Evolutionary conservation across 1,140 invertebrate genomes (phyloP).

Genomic region (Drosophila ohnishii): DNA sequence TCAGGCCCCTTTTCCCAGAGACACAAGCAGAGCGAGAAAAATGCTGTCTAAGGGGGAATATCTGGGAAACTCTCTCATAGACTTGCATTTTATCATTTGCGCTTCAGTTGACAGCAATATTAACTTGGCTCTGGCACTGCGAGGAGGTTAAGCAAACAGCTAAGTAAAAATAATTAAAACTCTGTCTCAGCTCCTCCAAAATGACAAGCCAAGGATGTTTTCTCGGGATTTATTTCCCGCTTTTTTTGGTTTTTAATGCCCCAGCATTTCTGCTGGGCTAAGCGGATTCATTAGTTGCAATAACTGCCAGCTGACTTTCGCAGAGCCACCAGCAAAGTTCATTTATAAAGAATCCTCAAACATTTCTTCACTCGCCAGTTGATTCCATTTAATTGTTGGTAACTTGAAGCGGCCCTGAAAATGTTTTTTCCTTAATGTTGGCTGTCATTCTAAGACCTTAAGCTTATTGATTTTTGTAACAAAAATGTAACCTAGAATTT

Average conservation of each 20-base stretch:
- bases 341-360: constrained; percentile 54
- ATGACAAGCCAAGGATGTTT: constrained; percentile 46
- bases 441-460: no score
- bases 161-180: constrained; percentile 78
- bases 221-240: constrained; percentile 15
- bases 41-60: neutral
- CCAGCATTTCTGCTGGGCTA: constrained; percentile 39
- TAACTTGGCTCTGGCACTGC: constrained; percentile 42
- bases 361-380: constrained; percentile 25
- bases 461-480: constrained; percentile 1
- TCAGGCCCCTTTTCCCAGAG: constrained; percentile 8
- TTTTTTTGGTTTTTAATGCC: constrained; percentile 29
- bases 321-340: constrained; percentile 33
- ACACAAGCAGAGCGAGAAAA: neutral
- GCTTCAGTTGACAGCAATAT: constrained; percentile 74
- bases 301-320: constrained; percentile 61
- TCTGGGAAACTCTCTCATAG: constrained; percentile 20
- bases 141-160: constrained; percentile 55
- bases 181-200: constrained; percentile 37
- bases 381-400: constrained; percentile 25
- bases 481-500: neutral
- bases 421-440: neutral
- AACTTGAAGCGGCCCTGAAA: constrained; percentile 1
- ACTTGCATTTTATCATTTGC: constrained; percentile 74
- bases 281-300: constrained; percentile 76